These are phyloP conservation scores for Trichonephila clavata DNA, from an alignment of 1,140 invertebrate species.

Conservation along the genomic window DNA sequence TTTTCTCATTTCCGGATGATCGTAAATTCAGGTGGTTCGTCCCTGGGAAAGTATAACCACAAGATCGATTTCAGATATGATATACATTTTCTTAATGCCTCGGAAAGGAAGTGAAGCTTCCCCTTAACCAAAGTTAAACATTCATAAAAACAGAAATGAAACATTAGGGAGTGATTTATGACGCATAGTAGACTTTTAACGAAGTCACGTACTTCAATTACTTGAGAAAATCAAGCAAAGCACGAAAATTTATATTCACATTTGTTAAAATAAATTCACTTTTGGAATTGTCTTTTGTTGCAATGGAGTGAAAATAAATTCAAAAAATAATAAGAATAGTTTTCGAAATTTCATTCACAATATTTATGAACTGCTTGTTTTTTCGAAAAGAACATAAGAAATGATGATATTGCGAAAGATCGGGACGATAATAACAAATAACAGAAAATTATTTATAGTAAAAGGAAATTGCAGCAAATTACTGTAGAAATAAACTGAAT, in stretches of 20 bases:
- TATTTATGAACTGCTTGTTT: background rate
- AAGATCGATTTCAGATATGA: background rate
- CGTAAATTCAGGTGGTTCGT: conserved; percentile 1
- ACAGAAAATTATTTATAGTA: background rate
- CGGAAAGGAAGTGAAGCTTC: background rate
- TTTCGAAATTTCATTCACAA: no score
- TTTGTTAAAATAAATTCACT: background rate
- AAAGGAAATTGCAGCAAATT: background rate
- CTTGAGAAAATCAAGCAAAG: background rate
- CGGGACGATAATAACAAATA: background rate
- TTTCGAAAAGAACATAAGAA: background rate
- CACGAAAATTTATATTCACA: background rate
- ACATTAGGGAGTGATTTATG: background rate
- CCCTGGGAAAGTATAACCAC: background rate
- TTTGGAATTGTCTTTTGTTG: background rate
- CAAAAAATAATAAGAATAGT: background rate
- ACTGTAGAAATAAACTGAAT: background rate
- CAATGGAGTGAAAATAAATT: background rate
- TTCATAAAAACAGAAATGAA: conserved; percentile 11
- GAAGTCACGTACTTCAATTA: background rate
- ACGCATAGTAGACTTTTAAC: background rate
- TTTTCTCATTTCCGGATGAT: background rate
- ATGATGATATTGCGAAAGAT: background rate
- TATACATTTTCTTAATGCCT: background rate
- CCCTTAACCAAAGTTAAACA: background rate